Evolutionary conservation across 2,888 invertebrate genomes (phyloP).

Genomic region (Lasioglossum vierecki): DNA sequence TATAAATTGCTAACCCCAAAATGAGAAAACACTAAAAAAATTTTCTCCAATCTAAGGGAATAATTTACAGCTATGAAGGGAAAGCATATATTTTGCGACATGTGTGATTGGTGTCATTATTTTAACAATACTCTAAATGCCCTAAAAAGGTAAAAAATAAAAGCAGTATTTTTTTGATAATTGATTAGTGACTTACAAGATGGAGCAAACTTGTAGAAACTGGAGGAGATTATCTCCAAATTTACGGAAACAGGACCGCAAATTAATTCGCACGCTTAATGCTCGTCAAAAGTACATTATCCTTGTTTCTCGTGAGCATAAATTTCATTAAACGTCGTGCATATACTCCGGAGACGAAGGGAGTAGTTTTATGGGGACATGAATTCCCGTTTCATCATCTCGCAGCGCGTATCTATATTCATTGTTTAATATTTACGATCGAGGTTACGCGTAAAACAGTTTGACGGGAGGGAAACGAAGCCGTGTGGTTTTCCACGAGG

Average conservation of each 20-base stretch:
- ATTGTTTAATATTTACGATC: constrained; percentile 53
- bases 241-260: background rate
- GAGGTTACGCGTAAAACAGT: constrained; percentile 36
- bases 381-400: constrained; percentile 32
- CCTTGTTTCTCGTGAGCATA: background rate
- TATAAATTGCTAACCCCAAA: background rate
- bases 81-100: too few species aligned
- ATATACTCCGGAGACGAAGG: background rate
- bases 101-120: too few species aligned
- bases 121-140: too few species aligned
- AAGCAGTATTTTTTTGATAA: background rate
- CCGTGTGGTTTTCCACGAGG: constrained; percentile 49
- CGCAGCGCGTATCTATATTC: constrained; percentile 30
- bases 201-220: background rate
- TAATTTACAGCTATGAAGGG: background rate
- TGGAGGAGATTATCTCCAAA: background rate
- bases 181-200: background rate
- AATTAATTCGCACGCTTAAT: background rate
- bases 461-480: constrained; percentile 43
- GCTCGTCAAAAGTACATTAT: background rate
- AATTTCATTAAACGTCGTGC: constrained; percentile 21
- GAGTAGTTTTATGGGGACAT: constrained; percentile 9
- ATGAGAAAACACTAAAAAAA: too few species aligned
- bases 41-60: background rate
- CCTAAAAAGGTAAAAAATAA: too few species aligned